Conservation (phyloP, 2,113 vertebrate genomes). For the Hyperoodon ampullatus region DNA sequence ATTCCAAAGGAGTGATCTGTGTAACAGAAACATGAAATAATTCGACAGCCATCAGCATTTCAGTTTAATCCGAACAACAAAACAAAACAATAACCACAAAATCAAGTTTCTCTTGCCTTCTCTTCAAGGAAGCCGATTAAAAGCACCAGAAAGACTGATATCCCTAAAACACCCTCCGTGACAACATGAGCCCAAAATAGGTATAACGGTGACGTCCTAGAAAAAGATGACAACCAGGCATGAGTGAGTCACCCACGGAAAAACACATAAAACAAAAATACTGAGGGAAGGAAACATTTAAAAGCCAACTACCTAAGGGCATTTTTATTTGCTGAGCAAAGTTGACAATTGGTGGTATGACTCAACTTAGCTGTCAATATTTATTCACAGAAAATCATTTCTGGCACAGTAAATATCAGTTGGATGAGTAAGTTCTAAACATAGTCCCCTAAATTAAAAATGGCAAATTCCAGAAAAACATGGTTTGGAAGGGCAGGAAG, state of each 20-base stretch:
- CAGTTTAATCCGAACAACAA: not conserved
- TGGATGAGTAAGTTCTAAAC: not conserved
- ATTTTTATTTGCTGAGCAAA: slow-evolving; percentile 38
- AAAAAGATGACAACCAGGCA: not conserved
- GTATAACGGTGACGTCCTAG: not conserved
- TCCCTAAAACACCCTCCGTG: not conserved
- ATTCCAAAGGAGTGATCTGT: not conserved
- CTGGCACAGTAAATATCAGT: not conserved
- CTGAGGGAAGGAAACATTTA: not conserved
- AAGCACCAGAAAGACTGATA: not conserved
- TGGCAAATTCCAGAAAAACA: not conserved
- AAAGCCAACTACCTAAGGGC: not conserved
- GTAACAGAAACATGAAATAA: not conserved
- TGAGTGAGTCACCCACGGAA: not conserved
- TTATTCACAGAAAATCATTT: slow-evolving; percentile 35
- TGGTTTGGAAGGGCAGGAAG: not conserved
- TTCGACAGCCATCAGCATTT: not conserved
- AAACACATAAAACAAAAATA: not conserved
- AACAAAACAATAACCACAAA: not conserved
- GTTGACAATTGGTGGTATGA: not conserved
- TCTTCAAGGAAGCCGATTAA: not conserved
- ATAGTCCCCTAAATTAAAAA: slow-evolving; percentile 16
- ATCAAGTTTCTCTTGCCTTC: not conserved
- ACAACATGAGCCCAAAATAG: not conserved
- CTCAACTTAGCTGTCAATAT: not conserved